A percentile compares a stretch with the other conserved stretches of the same genome.
phyloP scores from a whole-genome alignment of 2,113 vertebrate genomes.

The Cynocephalus volans region DNA sequence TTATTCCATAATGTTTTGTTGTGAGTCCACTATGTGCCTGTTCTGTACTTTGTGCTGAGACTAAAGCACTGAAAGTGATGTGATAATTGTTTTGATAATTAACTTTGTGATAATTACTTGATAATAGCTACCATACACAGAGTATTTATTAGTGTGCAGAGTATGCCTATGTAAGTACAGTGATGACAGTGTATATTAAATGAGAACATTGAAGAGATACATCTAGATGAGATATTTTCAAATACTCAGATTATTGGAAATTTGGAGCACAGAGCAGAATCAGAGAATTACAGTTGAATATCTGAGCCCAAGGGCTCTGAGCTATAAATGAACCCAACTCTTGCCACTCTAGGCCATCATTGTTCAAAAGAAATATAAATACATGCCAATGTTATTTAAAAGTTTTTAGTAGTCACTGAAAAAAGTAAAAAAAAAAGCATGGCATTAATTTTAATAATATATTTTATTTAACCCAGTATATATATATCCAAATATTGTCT shows the following conservation, averaged over 20 bases:
- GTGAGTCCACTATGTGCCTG: neutral
- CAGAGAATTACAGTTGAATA: constrained; percentile 7
- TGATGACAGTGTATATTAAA: neutral
- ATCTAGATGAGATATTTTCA: neutral
- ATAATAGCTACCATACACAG: neutral
- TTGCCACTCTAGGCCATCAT: neutral
- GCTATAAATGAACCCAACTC: neutral
- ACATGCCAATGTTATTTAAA: neutral
- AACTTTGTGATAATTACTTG: neutral
- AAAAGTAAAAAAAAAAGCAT: neutral
- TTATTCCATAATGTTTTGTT: neutral
- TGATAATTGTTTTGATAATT: neutral
- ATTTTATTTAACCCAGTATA: neutral
- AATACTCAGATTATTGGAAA: neutral
- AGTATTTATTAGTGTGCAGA: neutral
- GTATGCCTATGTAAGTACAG: neutral
- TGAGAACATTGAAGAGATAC: neutral
- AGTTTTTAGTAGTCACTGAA: neutral
- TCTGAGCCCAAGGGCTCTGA: neutral
- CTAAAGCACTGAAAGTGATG: neutral
- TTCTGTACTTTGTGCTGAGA: neutral
- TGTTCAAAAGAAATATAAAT: neutral
- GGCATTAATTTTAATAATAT: constrained; percentile 37
- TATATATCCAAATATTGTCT: neutral
- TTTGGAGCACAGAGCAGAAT: neutral